Base-by-base conservation (phyloP, 1,140 invertebrate species). In the Drosophila ohnishii region DNA sequence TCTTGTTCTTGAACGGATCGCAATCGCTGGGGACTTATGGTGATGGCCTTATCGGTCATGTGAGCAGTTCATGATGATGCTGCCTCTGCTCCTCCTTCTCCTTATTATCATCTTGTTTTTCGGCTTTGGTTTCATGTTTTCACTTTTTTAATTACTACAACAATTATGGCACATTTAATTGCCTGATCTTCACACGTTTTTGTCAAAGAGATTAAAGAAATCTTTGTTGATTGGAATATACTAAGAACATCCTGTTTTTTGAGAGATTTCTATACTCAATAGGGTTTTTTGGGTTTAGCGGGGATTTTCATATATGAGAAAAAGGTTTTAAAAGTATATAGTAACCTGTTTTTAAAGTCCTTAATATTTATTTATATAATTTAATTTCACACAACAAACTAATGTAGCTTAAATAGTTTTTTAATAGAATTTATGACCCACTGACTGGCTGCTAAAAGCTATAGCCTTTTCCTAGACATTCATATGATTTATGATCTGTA, bases 1-100 rank as follows among this genome's bases (percentile, higher is more conserved):
- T 82, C 79, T 82, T 81, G 63, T 53, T 82, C 79, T 82, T 82
- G 63, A 74, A 56, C 42, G 40, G 37, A 48, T 60, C 37, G 51
- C 53, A 66, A 65, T 71, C 67, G 0, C 55, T 73, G 67, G 73
- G 56, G 53, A 57, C 51, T 32, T 25, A 3, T 28, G 22, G 2
- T 9, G 25, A 30, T 34, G 42, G 56, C 47, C 45, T 72, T 74
- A 74, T 74, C 71, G 51, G 59, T 30, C 71, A 73, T 73, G 70
- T 73, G 70, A 47, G 56, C 28, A 62, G n/a, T 61, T 53, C 39
- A 62, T 73, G 67, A n/a, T 60, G 55, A 22, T 51, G 32, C 16
- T 19, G 40, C 11, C 44, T 25, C 22, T 10, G 40, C 22, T 47
- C 11, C 35, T 37, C 35, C 14, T 10, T 8, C 40, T 19, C 13